These are phyloP conservation scores for Melanotaenia trifasciata DNA, from an alignment of 2,797 vertebrate genomes.

Conservation along the genomic window DNA sequence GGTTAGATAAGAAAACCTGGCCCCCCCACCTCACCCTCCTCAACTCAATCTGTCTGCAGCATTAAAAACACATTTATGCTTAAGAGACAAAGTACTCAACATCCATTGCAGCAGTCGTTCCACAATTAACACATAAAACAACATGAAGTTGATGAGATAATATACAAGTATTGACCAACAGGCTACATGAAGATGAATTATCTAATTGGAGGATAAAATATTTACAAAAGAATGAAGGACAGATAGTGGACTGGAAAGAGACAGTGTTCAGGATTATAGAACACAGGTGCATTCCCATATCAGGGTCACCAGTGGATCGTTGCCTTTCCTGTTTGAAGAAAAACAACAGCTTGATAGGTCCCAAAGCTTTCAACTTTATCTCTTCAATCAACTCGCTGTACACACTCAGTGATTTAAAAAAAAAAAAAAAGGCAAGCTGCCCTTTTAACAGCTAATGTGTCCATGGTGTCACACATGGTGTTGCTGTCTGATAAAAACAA, in stretches of 20 bases:
- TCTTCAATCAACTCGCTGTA: slow-evolving; percentile 11
- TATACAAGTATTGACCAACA: slow-evolving; percentile 19
- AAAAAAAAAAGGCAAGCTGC: slow-evolving; percentile 24
- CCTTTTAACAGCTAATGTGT: slow-evolving; percentile 53
- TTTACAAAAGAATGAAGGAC: slow-evolving; percentile 12
- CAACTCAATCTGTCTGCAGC: slow-evolving; percentile 37
- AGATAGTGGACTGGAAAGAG: neutral
- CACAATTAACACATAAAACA: slow-evolving; percentile 39
- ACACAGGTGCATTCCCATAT: neutral
- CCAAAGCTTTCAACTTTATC: slow-evolving; percentile 24
- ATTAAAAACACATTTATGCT: slow-evolving; percentile 44
- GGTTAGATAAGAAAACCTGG: slow-evolving; percentile 57
- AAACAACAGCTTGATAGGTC: slow-evolving; percentile 25
- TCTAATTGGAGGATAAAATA: neutral
- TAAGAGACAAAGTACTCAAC: slow-evolving; percentile 44
- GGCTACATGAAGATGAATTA: slow-evolving; percentile 23
- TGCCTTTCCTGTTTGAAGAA: slow-evolving; percentile 11
- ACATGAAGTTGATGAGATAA: slow-evolving; percentile 36
- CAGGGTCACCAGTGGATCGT: neutral
- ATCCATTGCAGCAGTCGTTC: slow-evolving; percentile 31
- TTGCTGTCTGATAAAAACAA: slow-evolving; percentile 53
- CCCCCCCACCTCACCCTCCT: slow-evolving; percentile 42
- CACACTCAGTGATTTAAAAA: slow-evolving; percentile 11
- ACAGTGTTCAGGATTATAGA: neutral
- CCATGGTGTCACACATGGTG: slow-evolving; percentile 30